Evolutionary conservation across 2,888 invertebrate genomes (phyloP), one percentile per base, ranked within the genome.

Genomic region (Serrognathus titanus): DNA sequence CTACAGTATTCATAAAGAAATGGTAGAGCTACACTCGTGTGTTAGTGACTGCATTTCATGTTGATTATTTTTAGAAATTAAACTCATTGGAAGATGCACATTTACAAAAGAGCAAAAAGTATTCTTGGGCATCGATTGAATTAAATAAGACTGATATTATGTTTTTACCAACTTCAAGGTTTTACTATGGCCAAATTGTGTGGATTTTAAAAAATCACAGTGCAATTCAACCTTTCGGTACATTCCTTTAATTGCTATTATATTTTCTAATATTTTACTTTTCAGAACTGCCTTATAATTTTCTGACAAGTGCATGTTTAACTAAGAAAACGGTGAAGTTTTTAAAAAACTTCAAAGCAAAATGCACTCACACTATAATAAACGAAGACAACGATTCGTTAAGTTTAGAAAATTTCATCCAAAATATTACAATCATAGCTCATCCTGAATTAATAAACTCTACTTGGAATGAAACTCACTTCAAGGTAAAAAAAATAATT

Each of bases 281-380:
- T 58, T 31, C 57, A 78, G 79, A 70, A 59, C 45, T 78, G 10
- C 75, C 75, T 9, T 68, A 70, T 16, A 69, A 66, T 53, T 72
- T 75, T 46, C 58, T 76, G 9, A 72, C 73, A 5, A 62, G 66
- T 38, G 60, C 65, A 46, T 80, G 79, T 62, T 55, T 70, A 41
- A 62, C 68, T 12, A 74, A 71, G 49, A 79, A 77, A 64, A 67
- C 70, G 50, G 59, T 82, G 1, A 72, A 71, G 61, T 82, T 78
- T 70, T 73, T 83, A 45, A 70, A 78, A 65, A 70, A 80, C 60
- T 71, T 77, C 64, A 71, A 76, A 62, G 70, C 71, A 52, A 63
- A 66, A 12, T 81, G 81, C 64, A 66, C 71, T 54, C 78, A 80
- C 68, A 71, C 63, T 57, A 71, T 63, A 38, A 66, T 81, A 53